Evolutionary conservation across 2,797 vertebrate genomes (phyloP), one percentile per base, ranked within the genome.

Genomic region (Melanotaenia nigrans): DNA sequence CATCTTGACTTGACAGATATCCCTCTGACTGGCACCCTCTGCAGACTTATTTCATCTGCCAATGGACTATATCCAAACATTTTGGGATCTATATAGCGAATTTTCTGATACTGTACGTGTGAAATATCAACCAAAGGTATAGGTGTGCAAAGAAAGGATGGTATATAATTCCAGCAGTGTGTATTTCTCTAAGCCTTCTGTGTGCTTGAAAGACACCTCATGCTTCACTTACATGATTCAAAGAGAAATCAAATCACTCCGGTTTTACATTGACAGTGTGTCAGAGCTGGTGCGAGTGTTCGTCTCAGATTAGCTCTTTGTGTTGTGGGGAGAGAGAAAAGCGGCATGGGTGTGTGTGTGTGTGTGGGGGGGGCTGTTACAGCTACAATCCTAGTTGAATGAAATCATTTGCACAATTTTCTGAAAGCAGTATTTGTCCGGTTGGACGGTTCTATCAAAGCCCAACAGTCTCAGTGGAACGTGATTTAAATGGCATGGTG

Each of bases 301-400:
- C 70, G 61, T 90, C 87, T 75, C 88, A 92, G 90, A 93, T 94
- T 91, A 93, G 86, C 73, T 85, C 78, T 85, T 89, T 86, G 79
- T 90, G 80, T 78, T 56, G 51, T 73, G 57, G 83, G 79, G 74
- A 90, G 78, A 81, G 82, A 59, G 65, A 67, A 70, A 82, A 76
- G 68, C 76, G 68, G 20, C 45, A n/a, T 72, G 61, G 22, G 74
- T 30, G 30, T 6, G 33, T 30, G 65, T 77, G 73, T 2, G 30
- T 32, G 45, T 3, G 25, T 59, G 36, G 60, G 8, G 70, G 79
- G 79, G 70, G 67, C 78, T 89, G 85, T 87, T 89, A 83, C 83
- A 45, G n/a, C 71, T 30, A 65, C 72, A 63, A 90, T 92, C 82
- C 82, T 73, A 87, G 84, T 84, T 92, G 85, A 93, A 92, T 92